These are phyloP conservation scores for Scartelaos histophorus DNA, from an alignment of 2,113 vertebrate species.

Conservation along the genomic window DNA sequence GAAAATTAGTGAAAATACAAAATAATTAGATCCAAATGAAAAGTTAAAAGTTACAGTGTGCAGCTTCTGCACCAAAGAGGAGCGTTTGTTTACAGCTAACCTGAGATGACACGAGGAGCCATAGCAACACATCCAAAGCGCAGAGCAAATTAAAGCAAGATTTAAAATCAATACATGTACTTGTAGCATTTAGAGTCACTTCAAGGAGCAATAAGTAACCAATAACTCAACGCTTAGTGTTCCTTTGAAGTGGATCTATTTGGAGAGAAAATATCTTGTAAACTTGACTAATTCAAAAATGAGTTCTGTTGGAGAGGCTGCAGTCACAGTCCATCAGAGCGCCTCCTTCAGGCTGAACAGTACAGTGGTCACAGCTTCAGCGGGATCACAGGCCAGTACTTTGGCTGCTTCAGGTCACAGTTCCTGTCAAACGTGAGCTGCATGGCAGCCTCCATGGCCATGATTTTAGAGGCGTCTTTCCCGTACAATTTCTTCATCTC, in stretches of 20 bases:
- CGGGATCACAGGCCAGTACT: slow-evolving; percentile 96
- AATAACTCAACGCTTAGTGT: not conserved
- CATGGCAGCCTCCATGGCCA: slow-evolving; percentile 92
- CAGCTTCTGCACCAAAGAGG: slow-evolving; percentile 10
- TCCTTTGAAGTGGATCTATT: slow-evolving; percentile 12
- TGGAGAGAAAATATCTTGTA: slow-evolving; percentile 4
- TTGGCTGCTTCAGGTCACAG: slow-evolving; percentile 90
- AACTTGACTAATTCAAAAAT: not conserved
- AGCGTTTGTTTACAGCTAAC: slow-evolving; percentile 11
- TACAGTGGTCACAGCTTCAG: slow-evolving; percentile 80
- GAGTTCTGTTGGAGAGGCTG: slow-evolving; percentile 18
- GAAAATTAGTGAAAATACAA: not conserved
- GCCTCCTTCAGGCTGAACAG: not conserved
- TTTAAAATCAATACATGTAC: not conserved
- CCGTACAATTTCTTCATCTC: slow-evolving; percentile 93
- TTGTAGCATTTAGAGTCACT: not conserved
- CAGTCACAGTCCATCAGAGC: not conserved
- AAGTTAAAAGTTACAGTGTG: slow-evolving; percentile 24
- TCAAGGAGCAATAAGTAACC: not conserved
- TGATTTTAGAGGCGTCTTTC: slow-evolving; percentile 83
- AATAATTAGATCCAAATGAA: slow-evolving; percentile 20
- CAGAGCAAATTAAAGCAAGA: slow-evolving; percentile 29
- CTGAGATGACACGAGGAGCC: slow-evolving; percentile 45
- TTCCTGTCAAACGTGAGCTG: slow-evolving; percentile 91
- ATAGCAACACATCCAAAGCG: slow-evolving; percentile 19